phyloP scores from a whole-genome alignment of 2,113 vertebrate genomes.

The Corythoichthys haematopterus region DNA sequence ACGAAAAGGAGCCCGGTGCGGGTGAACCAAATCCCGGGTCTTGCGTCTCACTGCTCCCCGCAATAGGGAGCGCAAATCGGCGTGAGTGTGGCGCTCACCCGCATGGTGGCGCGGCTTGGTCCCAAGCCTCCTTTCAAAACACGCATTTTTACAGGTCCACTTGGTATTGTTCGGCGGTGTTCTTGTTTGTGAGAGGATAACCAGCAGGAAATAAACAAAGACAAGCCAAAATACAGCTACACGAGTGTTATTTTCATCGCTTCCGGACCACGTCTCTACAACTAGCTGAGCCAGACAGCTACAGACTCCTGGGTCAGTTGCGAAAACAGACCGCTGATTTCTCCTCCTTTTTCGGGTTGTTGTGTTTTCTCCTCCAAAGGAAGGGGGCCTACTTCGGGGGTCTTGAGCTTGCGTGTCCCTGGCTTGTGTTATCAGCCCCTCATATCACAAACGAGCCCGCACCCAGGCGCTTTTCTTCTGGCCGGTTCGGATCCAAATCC shows the following conservation, averaged over 20 bases:
- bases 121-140: constrained; percentile 46
- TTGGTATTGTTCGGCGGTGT: constrained; percentile 4
- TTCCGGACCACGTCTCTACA: constrained; percentile 62
- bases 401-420: constrained; percentile 42
- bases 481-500: not conserved
- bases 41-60: constrained; percentile 67
- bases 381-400: constrained; percentile 38
- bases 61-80: constrained; percentile 57
- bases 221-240: constrained; percentile 57
- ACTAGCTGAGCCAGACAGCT: constrained; percentile 25
- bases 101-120: constrained; percentile 47
- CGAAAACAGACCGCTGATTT: constrained; percentile 30
- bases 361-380: constrained; percentile 55
- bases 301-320: constrained; percentile 33
- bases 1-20: constrained; percentile 36
- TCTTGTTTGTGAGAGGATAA: constrained; percentile 22
- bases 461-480: constrained; percentile 38
- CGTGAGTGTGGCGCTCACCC: constrained; percentile 51
- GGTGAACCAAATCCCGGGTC: constrained; percentile 63
- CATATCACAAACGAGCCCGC: constrained; percentile 58
- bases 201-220: constrained; percentile 47
- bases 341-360: constrained; percentile 57
- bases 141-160: constrained; percentile 38
- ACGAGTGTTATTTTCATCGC: constrained; percentile 61
- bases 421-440: constrained; percentile 63